Evolutionary conservation across 2,113 vertebrate genomes (phyloP), one percentile per base, ranked within the genome.

Genomic region (Sorex fumeus): DNA sequence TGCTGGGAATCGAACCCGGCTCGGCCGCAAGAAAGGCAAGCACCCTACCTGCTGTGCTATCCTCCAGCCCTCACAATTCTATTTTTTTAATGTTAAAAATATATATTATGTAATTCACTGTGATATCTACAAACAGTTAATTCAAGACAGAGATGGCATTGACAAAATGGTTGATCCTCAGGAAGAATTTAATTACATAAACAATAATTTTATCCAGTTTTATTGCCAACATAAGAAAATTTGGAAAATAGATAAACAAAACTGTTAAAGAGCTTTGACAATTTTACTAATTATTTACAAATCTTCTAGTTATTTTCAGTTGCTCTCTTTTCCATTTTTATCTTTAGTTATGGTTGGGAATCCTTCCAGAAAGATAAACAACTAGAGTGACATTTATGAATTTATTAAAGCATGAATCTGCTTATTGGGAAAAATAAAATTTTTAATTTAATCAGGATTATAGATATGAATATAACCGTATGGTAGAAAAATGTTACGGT

Each of bases 61-160:
- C n/a, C n/a, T n/a, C n/a, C n/a, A n/a, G n/a, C n/a, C n/a, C n/a
- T n/a, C n/a, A n/a, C 7, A 77, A 6, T 18, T 75, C 72, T 16
- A 27, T 30, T 84, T 70, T 80, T 60, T 79, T 72, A 77, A 74
- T 36, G n/a, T 47, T 80, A 53, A 89, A 89, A 84, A 76, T 91
- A 62, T 71, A 8, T 2, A 70, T 86, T 76, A 87, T 64, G 2
- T 4, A 34, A 10, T 47, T 84, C n/a, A 88, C 1, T 30, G 5
- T 50, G 30, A 7, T 45, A 36, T 36, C 18, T 76, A 45, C 10
- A 84, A 69, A 84, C 11, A 84, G 11, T 67, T 90, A 13, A 91
- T 80, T 70, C 75, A 74, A 67, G 27, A 53, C 4, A 64, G 18
- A 13, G 66, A 27, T 64, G 45, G 1, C 5, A 12, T 21, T 40